Evolutionary conservation across 1,140 invertebrate species (phyloP).

Genomic region (Rhopalosiphum maidis): DNA sequence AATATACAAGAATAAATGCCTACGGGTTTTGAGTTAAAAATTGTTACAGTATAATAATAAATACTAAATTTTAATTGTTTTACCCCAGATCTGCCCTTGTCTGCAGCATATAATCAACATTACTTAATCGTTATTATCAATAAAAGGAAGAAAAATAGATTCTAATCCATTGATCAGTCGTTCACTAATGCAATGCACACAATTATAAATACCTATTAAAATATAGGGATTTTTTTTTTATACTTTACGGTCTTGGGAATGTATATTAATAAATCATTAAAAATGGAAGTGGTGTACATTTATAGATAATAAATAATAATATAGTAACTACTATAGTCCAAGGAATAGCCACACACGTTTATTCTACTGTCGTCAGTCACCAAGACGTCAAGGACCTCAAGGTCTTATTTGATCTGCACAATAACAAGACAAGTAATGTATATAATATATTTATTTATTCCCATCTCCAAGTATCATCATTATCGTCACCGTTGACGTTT

Average conservation of each 20-base stretch:
- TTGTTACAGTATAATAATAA: neutral
- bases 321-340: neutral
- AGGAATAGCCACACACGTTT: neutral
- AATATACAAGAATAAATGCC: no score
- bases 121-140: neutral
- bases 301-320: neutral
- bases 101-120: neutral
- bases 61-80: neutral
- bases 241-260: neutral
- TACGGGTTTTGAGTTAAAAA: neutral
- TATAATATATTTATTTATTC: neutral
- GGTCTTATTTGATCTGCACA: neutral
- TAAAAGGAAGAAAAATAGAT: neutral
- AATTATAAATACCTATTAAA: neutral
- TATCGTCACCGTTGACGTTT: neutral
- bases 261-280: neutral
- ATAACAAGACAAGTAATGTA: slow-evolving; percentile 20
- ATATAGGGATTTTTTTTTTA: neutral
- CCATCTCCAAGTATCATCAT: neutral
- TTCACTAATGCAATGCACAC: neutral
- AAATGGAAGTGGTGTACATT: neutral
- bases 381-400: neutral
- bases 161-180: no score
- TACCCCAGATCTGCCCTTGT: neutral
- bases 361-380: neutral